Percentiles rank a stretch among this genome's conserved stretches.
Evolutionary conservation across 2,113 vertebrate species (phyloP).

Genomic region (Rattus rattus): DNA sequence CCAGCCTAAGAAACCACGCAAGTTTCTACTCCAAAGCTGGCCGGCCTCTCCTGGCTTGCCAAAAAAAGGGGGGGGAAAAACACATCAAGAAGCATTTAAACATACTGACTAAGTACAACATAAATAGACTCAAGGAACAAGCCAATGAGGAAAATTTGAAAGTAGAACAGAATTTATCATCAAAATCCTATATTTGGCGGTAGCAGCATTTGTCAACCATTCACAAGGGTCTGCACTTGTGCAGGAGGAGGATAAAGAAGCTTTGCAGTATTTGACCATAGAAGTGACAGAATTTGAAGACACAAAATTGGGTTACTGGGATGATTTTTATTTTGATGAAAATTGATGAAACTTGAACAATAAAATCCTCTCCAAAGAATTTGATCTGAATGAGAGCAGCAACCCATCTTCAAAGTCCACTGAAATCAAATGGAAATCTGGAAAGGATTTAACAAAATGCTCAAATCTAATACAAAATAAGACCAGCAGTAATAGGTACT

Average conservation of each 20-base stretch:
- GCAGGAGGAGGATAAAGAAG: neutral
- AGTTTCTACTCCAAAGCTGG: neutral
- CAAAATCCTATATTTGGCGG: neutral
- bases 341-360: neutral
- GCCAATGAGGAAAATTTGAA: neutral
- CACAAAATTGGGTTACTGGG: neutral
- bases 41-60: neutral
- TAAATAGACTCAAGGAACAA: neutral
- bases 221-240: neutral
- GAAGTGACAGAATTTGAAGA: neutral
- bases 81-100: neutral
- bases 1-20: neutral
- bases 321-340: neutral
- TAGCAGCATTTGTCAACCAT: conserved; percentile 62
- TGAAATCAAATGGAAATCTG: neutral
- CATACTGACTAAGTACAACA: neutral
- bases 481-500: conserved; percentile 89
- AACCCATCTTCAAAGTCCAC: neutral
- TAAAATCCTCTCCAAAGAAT: neutral
- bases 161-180: neutral
- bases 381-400: neutral
- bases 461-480: conserved; percentile 97
- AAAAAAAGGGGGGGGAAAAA: neutral
- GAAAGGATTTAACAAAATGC: conserved; percentile 92
- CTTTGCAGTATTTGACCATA: neutral